Conservation (phyloP, 1,140 invertebrate genomes). For the Orussus abietinus region DNA sequence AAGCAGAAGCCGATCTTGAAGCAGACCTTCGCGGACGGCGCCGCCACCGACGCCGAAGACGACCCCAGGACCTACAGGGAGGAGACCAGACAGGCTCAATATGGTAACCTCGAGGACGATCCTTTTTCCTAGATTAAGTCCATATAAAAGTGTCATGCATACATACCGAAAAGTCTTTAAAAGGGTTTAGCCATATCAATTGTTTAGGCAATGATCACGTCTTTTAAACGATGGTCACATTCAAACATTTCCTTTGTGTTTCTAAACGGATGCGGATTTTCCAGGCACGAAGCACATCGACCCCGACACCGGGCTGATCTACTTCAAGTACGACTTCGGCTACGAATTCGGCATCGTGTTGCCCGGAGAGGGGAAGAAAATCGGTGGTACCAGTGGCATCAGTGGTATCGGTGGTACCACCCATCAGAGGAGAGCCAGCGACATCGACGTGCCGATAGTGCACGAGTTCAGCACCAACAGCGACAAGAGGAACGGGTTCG, state of each 20-base stretch:
- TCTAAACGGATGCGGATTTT: constrained; percentile 19
- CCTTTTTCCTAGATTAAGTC: too few species aligned
- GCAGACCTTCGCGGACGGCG: constrained; percentile 39
- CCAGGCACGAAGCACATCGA: constrained; percentile 73
- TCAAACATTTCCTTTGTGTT: too few species aligned
- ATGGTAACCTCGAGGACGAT: constrained; percentile 62
- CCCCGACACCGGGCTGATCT: constrained; percentile 72
- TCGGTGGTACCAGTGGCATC: constrained; percentile 47
- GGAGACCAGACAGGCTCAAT: constrained; percentile 65
- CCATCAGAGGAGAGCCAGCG: constrained; percentile 53
- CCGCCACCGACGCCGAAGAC: constrained; percentile 42
- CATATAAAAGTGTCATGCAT: too few species aligned
- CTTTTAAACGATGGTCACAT: too few species aligned
- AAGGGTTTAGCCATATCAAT: too few species aligned
- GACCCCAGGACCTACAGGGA: constrained; percentile 68
- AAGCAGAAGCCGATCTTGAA: constrained; percentile 58
- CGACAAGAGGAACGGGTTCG: constrained; percentile 36
- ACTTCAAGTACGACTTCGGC: constrained; percentile 81
- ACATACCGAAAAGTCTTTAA: too few species aligned
- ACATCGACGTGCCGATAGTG: constrained; percentile 62
- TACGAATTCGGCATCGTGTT: constrained; percentile 75
- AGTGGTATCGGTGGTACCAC: constrained; percentile 52
- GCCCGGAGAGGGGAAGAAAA: constrained; percentile 63
- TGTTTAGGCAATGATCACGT: too few species aligned
- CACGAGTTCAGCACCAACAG: constrained; percentile 57